A percentile compares a stretch with the other conserved stretches of the same genome.
Conservation (phyloP, 2,797 vertebrate genomes). For the Pseudomugil gertrudae region DNA sequence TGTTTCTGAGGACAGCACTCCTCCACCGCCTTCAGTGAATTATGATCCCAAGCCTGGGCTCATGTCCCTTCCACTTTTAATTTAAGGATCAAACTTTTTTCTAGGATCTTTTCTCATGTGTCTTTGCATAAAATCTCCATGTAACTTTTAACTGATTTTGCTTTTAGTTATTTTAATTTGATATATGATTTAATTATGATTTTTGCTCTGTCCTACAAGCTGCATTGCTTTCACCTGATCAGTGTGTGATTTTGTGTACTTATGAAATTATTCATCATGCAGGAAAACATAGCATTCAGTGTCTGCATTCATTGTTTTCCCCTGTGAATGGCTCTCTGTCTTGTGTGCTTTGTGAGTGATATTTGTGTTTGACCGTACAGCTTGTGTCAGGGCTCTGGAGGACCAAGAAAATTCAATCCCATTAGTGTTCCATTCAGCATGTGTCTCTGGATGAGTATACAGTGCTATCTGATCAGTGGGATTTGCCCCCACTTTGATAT, state of each 20-base stretch:
- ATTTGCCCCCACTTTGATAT: slow-evolving; percentile 30
- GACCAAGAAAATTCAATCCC: slow-evolving; percentile 64
- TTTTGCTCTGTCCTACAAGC: not conserved
- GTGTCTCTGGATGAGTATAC: slow-evolving; percentile 48
- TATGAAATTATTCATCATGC: slow-evolving; percentile 16
- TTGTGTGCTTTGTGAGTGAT: slow-evolving; percentile 52
- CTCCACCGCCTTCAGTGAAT: too few relatives aligned
- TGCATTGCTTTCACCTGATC: not conserved
- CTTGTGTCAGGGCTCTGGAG: slow-evolving; percentile 53
- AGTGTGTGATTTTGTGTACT: not conserved
- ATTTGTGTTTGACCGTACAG: slow-evolving; percentile 60
- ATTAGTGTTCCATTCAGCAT: slow-evolving; percentile 58
- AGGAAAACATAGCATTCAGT: slow-evolving; percentile 42
- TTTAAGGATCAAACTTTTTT: too few relatives aligned
- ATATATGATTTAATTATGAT: not conserved
- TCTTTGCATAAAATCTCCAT: too few relatives aligned
- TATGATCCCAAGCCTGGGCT: too few relatives aligned
- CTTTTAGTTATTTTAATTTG: too few relatives aligned
- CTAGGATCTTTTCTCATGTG: too few relatives aligned
- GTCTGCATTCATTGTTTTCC: slow-evolving; percentile 47
- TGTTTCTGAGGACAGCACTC: too few relatives aligned
- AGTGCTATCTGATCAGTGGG: slow-evolving; percentile 37
- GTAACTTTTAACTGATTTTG: too few relatives aligned
- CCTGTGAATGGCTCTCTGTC: slow-evolving; percentile 58
- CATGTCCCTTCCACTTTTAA: too few relatives aligned